Evolutionary conservation across 2,113 vertebrate genomes (phyloP).

Genomic region (Gyps fulvus): DNA sequence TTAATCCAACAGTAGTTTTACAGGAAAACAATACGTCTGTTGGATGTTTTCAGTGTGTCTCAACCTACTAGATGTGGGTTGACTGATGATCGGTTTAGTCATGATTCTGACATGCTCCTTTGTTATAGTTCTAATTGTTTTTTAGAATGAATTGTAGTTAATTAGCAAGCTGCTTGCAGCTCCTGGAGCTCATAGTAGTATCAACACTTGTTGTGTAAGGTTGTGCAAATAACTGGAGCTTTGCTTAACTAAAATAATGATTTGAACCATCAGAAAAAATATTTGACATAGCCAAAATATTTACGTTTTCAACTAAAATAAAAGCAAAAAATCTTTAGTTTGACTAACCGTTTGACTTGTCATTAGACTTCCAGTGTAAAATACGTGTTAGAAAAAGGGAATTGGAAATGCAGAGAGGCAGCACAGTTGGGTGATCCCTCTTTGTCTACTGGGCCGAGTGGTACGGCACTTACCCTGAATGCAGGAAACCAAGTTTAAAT

Average conservation of each 20-base stretch:
- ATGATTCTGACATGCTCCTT: not conserved
- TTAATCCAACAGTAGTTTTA: constrained; percentile 1
- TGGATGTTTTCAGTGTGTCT: not conserved
- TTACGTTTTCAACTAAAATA: not conserved
- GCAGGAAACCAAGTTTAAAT: not conserved
- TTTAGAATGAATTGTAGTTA: not conserved
- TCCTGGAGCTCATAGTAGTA: not conserved
- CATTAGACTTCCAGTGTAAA: not conserved
- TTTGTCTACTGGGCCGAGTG: not conserved
- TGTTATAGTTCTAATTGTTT: not conserved
- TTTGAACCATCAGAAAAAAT: not conserved
- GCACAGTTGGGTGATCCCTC: not conserved
- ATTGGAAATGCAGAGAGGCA: not conserved
- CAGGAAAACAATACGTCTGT: not conserved
- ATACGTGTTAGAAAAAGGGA: not conserved
- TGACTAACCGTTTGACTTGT: not conserved
- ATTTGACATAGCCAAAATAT: not conserved
- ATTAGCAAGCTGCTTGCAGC: constrained; percentile 23
- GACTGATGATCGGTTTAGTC: not conserved
- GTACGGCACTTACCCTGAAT: not conserved
- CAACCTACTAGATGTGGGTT: not conserved
- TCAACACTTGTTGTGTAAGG: not conserved
- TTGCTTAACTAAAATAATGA: not conserved
- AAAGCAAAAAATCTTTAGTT: not conserved
- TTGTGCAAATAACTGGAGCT: not conserved